Percentiles rank a stretch among this genome's conserved stretches.
Evolutionary conservation across 1,140 invertebrate genomes (phyloP).

Genomic region (Ylistrum balloti): DNA sequence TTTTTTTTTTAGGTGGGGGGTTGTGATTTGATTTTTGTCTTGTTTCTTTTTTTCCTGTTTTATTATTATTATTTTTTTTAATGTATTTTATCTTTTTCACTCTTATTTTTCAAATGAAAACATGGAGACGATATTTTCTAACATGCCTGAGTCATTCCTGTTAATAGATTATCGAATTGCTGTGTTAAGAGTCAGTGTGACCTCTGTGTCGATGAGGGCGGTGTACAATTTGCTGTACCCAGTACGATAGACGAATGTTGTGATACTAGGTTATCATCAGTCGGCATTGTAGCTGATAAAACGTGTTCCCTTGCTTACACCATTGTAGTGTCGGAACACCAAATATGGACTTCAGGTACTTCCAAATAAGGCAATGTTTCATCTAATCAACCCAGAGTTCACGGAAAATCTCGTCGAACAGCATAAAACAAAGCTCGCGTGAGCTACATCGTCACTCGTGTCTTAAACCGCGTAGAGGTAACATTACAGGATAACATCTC

Average conservation of each 20-base stretch:
- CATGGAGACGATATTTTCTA: too few species aligned
- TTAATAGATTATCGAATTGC: background rate
- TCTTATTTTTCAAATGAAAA: too few species aligned
- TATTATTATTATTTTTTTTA: too few species aligned
- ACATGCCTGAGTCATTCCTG: too few species aligned
- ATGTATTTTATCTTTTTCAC: too few species aligned
- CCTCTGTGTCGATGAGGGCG: background rate
- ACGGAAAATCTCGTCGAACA: background rate
- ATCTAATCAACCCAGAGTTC: background rate
- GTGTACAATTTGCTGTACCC: background rate
- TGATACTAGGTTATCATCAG: constrained; percentile 19
- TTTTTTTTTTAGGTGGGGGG: too few species aligned
- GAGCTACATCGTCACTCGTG: background rate
- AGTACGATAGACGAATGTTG: background rate
- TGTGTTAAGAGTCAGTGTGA: background rate
- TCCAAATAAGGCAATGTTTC: constrained; percentile 38
- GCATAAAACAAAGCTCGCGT: background rate
- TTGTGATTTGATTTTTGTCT: too few species aligned
- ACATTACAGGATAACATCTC: background rate
- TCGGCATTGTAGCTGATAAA: background rate
- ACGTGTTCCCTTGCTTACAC: background rate
- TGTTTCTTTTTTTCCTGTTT: too few species aligned
- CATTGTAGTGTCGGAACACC: background rate
- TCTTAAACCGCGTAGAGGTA: background rate
- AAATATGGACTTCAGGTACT: constrained; percentile 6